Conservation (phyloP, 2,888 invertebrate species). For the Chamaedrilus cognettii region DNA sequence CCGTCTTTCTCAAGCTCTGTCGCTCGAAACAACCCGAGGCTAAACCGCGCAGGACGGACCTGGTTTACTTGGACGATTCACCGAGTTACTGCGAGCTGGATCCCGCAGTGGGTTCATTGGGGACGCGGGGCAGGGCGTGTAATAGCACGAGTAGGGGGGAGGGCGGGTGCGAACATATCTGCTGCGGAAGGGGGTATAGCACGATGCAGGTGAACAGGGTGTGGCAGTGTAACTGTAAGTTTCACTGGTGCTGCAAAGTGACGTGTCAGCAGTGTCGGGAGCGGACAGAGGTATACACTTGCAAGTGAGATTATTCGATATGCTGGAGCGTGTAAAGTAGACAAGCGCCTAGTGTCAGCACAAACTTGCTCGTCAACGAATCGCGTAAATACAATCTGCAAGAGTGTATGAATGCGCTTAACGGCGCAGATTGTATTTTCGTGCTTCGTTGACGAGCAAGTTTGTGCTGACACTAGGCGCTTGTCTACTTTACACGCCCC, state of each 20-base stretch:
- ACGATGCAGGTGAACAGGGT: conserved; percentile 73
- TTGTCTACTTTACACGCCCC: too few species aligned
- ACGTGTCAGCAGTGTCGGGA: conserved; percentile 80
- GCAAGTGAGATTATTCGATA: too few species aligned
- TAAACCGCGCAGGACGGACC: conserved; percentile 63
- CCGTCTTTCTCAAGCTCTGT: conserved; percentile 53
- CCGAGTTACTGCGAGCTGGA: conserved; percentile 84
- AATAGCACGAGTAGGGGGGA: conserved; percentile 73
- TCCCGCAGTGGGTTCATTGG: conserved; percentile 69
- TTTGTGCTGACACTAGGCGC: too few species aligned
- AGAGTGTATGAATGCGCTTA: too few species aligned
- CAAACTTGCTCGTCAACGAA: too few species aligned
- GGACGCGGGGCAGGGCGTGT: conserved; percentile 62
- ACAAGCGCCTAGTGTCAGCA: too few species aligned
- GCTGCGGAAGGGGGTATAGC: conserved; percentile 91
- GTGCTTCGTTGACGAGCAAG: too few species aligned
- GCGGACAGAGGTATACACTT: conserved; percentile 17
- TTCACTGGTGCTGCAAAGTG: conserved; percentile 96
- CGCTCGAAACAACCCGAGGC: conserved; percentile 29
- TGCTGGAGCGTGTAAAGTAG: too few species aligned
- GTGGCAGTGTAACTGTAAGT: conserved; percentile 88
- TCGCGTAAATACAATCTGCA: too few species aligned
- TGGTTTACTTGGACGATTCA: conserved; percentile 91
- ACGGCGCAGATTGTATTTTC: too few species aligned
- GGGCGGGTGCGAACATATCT: conserved; percentile 85